phyloP scores from a whole-genome alignment of 2,797 vertebrate species.

The Margarornis squamiger region DNA sequence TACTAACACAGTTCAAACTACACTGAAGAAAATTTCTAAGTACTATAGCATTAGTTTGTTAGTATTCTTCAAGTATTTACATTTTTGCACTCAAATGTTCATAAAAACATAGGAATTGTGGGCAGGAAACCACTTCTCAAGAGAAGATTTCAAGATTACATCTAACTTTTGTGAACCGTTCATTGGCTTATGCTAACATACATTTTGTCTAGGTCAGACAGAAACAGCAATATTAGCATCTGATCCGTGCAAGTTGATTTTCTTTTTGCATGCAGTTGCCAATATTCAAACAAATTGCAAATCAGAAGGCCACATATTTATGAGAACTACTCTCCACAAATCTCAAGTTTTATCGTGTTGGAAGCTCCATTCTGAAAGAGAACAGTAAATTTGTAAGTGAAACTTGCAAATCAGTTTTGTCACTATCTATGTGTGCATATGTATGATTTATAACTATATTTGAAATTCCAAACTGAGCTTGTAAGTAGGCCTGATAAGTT shows the following conservation, averaged over 20 bases:
- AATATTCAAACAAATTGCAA: background rate
- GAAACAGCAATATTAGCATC: background rate
- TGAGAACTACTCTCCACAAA: slow-evolving; percentile 5
- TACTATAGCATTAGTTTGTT: background rate
- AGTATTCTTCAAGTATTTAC: background rate
- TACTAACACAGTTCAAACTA: background rate
- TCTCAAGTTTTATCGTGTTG: background rate
- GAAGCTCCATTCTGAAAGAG: slow-evolving; percentile 7
- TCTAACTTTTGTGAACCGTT: background rate
- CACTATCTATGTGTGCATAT: background rate
- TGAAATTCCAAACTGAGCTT: slow-evolving; percentile 20
- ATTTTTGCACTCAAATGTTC: background rate
- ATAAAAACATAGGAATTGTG: background rate
- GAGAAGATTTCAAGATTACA: background rate
- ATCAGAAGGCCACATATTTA: slow-evolving; percentile 16
- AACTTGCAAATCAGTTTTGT: slow-evolving; percentile 51
- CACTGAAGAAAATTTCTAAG: background rate
- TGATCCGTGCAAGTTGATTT: background rate
- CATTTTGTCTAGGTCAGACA: background rate
- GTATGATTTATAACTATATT: background rate
- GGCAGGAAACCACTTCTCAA: background rate
- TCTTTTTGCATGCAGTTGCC: background rate
- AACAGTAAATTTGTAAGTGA: slow-evolving; percentile 35
- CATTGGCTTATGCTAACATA: background rate
- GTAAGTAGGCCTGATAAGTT: slow-evolving; percentile 26